A percentile compares a stretch with the other conserved stretches of the same genome.
Evolutionary conservation across 2,113 vertebrate species (phyloP).

Genomic region (Paracanthobrama guichenoti): DNA sequence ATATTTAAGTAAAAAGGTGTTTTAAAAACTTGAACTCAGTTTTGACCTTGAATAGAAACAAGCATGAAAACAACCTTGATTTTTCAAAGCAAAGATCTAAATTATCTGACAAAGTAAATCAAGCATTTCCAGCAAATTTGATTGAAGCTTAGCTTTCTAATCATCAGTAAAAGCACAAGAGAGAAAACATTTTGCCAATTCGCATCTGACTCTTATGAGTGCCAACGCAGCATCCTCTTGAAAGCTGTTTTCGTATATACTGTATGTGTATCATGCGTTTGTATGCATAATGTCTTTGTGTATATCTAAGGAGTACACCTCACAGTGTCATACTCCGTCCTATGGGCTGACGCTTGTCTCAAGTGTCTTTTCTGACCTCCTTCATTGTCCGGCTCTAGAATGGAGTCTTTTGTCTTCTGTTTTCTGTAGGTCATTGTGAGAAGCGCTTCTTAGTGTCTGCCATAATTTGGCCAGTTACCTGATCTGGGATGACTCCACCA

Average conservation of each 20-base stretch:
- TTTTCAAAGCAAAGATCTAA: not conserved
- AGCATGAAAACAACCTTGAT: conserved; percentile 36
- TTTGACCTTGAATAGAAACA: conserved; percentile 20
- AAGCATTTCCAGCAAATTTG: not conserved
- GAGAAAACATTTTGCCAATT: not conserved
- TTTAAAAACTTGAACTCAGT: conserved; percentile 31
- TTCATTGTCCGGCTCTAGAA: conserved; percentile 83
- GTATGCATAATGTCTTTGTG: conserved; percentile 58
- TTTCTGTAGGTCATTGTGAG: conserved; percentile 81
- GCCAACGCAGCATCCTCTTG: not conserved
- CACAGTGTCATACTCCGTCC: conserved; percentile 61
- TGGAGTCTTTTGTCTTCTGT: conserved; percentile 80
- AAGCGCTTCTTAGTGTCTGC: conserved; percentile 87
- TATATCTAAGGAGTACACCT: conserved; percentile 50
- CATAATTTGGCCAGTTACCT: conserved; percentile 88
- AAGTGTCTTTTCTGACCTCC: conserved; percentile 80
- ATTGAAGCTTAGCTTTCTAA: not conserved
- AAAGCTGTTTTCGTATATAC: not conserved
- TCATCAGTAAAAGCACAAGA: not conserved
- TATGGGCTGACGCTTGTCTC: conserved; percentile 72
- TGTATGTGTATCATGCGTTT: not conserved
- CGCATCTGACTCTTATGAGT: not conserved
- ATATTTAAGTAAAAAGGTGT: conserved; percentile 47
- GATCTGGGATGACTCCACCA: conserved; percentile 76
- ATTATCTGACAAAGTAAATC: not conserved